Percentiles rank a stretch among this genome's conserved stretches.
These are phyloP conservation scores for Pyrgus malvae DNA, from an alignment of 2,888 invertebrate species.

Conservation along the genomic window DNA sequence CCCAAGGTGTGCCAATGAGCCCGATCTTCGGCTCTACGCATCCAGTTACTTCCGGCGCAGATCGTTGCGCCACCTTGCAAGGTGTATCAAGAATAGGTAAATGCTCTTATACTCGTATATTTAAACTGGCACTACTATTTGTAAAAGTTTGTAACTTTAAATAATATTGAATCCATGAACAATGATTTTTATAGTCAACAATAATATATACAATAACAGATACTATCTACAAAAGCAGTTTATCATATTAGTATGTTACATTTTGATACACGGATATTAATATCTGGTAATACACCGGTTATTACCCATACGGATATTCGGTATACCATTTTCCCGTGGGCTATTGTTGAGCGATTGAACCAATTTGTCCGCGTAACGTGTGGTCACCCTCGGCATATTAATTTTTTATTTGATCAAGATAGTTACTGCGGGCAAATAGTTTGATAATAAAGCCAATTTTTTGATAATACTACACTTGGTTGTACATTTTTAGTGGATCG, in stretches of 20 bases:
- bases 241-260: constrained; percentile 7
- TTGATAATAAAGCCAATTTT: constrained; percentile 79
- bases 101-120: no score
- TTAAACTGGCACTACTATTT: no score
- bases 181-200: no score
- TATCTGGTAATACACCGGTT: constrained; percentile 25
- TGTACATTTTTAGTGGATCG: constrained; percentile 54
- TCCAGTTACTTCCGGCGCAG: no score
- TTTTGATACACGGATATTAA: constrained; percentile 15
- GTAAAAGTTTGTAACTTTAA: no score
- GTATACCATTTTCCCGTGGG: constrained; percentile 45
- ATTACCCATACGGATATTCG: constrained; percentile 29
- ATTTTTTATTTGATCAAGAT: constrained; percentile 79
- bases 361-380: constrained; percentile 65
- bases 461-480: constrained; percentile 63
- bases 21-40: no score
- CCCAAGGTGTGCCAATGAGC: no score
- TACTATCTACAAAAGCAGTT: no score
- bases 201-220: no score
- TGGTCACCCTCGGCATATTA: constrained; percentile 61
- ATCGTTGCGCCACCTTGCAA: no score
- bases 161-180: no score
- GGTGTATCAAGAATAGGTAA: no score
- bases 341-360: constrained; percentile 56
- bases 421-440: constrained; percentile 66